Conservation (phyloP, 1,140 invertebrate genomes). For the Apis laboriosa region DNA sequence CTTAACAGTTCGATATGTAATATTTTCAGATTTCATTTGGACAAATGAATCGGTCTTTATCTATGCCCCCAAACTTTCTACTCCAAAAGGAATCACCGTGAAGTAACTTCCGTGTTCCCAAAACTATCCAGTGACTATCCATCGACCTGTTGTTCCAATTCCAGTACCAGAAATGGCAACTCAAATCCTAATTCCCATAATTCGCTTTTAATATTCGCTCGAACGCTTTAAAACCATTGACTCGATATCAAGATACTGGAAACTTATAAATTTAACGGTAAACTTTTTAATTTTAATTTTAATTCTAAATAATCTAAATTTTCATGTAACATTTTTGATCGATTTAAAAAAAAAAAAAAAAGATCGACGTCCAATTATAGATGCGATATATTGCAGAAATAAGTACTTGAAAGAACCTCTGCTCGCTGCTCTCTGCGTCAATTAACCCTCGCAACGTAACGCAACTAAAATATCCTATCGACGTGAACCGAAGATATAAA, state of each 20-base stretch:
- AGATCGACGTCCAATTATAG: neutral
- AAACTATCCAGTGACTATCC: slow-evolving; percentile 23
- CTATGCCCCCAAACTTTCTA: neutral
- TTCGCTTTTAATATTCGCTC: neutral
- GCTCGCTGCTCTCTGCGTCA: neutral
- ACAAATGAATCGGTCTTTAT: neutral
- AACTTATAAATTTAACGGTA: neutral
- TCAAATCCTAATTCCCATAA: neutral
- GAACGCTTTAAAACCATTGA: neutral
- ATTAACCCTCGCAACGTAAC: neutral
- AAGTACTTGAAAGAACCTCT: neutral
- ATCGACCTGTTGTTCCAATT: slow-evolving; percentile 38
- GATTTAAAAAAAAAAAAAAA: neutral
- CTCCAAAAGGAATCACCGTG: neutral
- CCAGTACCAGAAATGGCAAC: slow-evolving; percentile 8
- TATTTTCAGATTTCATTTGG: slow-evolving; percentile 3
- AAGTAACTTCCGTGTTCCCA: slow-evolving; percentile 14
- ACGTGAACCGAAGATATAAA: neutral
- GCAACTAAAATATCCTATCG: neutral
- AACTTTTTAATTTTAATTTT: neutral
- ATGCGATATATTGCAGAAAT: neutral
- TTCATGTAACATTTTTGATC: too few species aligned
- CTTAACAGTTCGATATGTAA: neutral
- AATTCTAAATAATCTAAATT: too few species aligned
- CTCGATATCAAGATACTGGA: neutral